Evolutionary conservation across 2,113 vertebrate genomes (phyloP).

Genomic region (Origma solitaria): DNA sequence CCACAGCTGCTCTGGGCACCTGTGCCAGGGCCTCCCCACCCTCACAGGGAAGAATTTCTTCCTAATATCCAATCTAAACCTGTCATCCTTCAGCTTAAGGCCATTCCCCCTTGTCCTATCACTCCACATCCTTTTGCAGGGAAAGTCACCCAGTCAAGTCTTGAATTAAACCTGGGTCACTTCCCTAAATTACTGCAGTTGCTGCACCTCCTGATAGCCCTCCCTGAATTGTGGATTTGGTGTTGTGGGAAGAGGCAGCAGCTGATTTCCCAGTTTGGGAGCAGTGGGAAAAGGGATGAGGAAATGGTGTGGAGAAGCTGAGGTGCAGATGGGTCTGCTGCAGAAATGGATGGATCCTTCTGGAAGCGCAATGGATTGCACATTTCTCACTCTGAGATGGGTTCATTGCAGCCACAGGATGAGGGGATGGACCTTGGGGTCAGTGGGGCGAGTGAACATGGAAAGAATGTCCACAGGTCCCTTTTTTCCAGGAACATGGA

Average conservation of each 20-base stretch:
- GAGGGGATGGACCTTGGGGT: not conserved
- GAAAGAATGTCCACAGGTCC: not conserved
- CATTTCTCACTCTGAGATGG: not conserved
- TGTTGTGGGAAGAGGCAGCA: not conserved
- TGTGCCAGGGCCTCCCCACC: fast-evolving
- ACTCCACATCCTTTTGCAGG: not conserved
- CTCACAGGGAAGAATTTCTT: not conserved
- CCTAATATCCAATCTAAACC: not conserved
- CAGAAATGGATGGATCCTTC: not conserved
- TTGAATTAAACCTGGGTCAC: conserved; percentile 83
- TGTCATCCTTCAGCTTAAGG: not conserved
- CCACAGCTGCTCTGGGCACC: not conserved
- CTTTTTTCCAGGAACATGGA: not conserved
- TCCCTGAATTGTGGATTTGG: not conserved
- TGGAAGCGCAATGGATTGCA: not conserved
- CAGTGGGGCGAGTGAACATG: not conserved
- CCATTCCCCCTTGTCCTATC: not conserved
- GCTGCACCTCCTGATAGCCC: not conserved
- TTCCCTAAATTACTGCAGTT: conserved; percentile 56
- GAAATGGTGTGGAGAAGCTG: not conserved
- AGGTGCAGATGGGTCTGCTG: not conserved
- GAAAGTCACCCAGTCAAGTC: conserved; percentile 54
- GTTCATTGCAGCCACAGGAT: not conserved
- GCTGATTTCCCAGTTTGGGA: not conserved
- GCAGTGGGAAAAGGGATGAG: not conserved